Base-by-base conservation (phyloP, 2,888 invertebrate species). In the Zygothrica quintamaculata region DNA sequence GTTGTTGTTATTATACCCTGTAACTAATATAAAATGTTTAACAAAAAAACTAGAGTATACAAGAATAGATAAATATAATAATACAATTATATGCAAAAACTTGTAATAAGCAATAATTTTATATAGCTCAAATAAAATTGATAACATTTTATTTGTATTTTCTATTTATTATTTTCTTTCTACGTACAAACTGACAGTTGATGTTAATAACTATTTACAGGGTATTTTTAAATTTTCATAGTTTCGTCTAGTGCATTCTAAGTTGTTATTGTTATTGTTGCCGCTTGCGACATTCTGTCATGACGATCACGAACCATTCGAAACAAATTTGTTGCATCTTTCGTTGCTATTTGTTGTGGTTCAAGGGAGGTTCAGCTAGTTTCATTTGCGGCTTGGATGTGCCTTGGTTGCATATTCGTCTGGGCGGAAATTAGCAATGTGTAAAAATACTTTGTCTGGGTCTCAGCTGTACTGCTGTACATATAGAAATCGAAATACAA, bases 241-340 rank as follows among this genome's bases (percentile, higher is more conserved):
- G 3, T 22, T 22, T 22, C 18, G 18, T n/a, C n/a, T n/a, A n/a
- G n/a, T 3, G 18, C 18, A n/a, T 5, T 8, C 9, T 29, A 29
- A 29, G 7, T n/a, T 56, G 34, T 37, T 47, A 44, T 29, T 64
- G 58, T 39, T 56, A 62, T 50, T 66, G 74, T 61, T 78, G 72
- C 74, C 66, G 67, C 67, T 72, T 69, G 79, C 79, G 85, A 87
- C 87, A 84, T 85, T 87, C 85, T 84, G 85, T 85, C 85, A 84
- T 87, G 87, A 80, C 82, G 79, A 81, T 81, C 87, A 87, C 84
- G 84, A 87, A 82, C 58, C 77, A 87, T 87, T 85, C 87, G 84
- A 85, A 85, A 87, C 84, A 85, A 87, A 87, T 85, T 85, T 85
- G 87, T 85, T 85, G 85, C 81, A 82, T 87, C 84, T 85, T 87